phyloP scores from a whole-genome alignment of 2,797 vertebrate species.

The Argya squamiceps region DNA sequence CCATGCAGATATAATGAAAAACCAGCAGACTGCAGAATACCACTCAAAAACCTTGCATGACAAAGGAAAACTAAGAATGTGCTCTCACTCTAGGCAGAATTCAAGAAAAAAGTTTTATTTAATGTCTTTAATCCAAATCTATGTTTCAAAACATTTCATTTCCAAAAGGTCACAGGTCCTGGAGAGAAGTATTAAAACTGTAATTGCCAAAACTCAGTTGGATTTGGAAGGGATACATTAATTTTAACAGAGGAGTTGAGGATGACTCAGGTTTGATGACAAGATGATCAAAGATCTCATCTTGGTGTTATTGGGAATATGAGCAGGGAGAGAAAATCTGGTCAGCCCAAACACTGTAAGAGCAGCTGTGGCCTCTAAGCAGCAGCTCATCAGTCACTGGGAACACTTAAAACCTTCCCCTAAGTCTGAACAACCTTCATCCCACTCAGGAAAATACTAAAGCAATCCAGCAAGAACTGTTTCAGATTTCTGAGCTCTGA shows the following conservation, averaged over 20 bases:
- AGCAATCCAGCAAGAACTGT: background rate
- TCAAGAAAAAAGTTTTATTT: background rate
- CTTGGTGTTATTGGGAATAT: background rate
- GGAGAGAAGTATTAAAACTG: background rate
- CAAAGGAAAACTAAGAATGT: background rate
- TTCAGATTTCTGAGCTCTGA: background rate
- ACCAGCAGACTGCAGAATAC: background rate
- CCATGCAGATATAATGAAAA: rapidly evolving
- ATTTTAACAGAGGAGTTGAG: background rate
- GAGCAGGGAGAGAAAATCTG: background rate
- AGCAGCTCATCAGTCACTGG: background rate
- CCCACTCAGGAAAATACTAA: background rate
- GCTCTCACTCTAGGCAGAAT: background rate
- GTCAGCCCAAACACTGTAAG: background rate
- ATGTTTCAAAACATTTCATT: background rate
- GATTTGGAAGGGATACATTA: background rate
- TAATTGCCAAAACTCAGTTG: background rate
- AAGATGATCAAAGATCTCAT: background rate
- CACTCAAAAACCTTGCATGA: background rate
- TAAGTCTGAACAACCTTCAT: background rate
- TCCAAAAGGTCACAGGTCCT: background rate
- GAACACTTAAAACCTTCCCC: background rate
- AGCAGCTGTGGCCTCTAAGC: background rate
- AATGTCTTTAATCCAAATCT: background rate
- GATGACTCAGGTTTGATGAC: background rate